Conservation (phyloP, 2,888 invertebrate genomes). For the Cheilosia scutellata region DNA sequence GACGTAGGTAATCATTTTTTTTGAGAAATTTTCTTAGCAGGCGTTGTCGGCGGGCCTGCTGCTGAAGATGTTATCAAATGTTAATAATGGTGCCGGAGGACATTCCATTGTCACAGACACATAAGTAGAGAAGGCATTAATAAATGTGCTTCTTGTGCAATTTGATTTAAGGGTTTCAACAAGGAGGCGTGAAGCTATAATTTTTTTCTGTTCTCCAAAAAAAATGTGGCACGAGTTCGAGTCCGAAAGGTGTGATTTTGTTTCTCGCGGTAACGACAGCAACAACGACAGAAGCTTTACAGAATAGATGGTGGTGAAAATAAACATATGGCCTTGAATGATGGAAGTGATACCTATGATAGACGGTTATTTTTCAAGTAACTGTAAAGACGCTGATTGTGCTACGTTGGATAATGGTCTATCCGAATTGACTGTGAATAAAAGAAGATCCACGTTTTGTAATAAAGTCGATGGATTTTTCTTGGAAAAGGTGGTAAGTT, state of each 20-base stretch:
- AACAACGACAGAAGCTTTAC: constrained; percentile 29
- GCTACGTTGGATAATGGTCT: too few relatives aligned
- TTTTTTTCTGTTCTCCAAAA: constrained; percentile 39
- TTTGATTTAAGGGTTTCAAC: constrained; percentile 72
- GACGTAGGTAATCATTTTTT: constrained; percentile 33
- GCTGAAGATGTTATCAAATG: constrained; percentile 75
- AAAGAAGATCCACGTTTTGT: too few relatives aligned
- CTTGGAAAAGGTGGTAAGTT: too few relatives aligned
- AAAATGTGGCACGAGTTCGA: constrained; percentile 66
- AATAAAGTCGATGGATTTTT: too few relatives aligned
- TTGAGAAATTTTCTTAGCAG: constrained; percentile 57
- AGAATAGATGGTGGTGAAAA: constrained; percentile 11
- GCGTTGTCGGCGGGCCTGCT: constrained; percentile 63
- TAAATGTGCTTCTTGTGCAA: constrained; percentile 67
- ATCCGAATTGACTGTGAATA: too few relatives aligned
- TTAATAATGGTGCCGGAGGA: constrained; percentile 74
- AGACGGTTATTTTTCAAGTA: background rate
- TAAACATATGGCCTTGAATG: constrained; percentile 37
- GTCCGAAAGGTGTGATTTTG: constrained; percentile 65
- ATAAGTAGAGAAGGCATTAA: constrained; percentile 68
- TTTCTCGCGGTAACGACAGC: constrained; percentile 25
- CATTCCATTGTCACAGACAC: constrained; percentile 73
- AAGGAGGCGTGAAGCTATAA: constrained; percentile 72
- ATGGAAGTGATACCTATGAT: constrained; percentile 21
- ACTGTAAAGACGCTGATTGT: too few relatives aligned